These are phyloP conservation scores for Alcis repandata DNA, from an alignment of 2,888 invertebrate genomes.

Conservation along the genomic window DNA sequence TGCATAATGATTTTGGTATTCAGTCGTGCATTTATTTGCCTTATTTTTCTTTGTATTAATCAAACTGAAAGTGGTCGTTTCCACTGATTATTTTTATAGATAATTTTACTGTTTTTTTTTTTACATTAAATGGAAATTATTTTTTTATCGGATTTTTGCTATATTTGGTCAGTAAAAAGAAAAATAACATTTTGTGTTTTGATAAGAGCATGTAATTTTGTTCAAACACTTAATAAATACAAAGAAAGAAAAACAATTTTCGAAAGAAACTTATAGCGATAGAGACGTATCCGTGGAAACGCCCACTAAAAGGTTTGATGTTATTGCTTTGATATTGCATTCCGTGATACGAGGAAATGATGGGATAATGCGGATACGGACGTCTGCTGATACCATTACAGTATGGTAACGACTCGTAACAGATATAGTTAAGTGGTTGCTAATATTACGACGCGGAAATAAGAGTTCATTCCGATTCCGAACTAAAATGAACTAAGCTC, in stretches of 20 bases:
- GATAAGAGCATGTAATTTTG: too few species aligned
- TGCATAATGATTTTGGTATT: background rate
- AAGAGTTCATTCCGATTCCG: background rate
- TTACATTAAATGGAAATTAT: too few species aligned
- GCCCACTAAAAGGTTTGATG: background rate
- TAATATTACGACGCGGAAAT: slow-evolving; percentile 38
- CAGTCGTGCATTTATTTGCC: slow-evolving; percentile 19
- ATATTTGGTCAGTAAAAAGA: too few species aligned
- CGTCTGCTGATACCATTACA: slow-evolving; percentile 41
- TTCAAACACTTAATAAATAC: too few species aligned
- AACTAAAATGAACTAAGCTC: background rate
- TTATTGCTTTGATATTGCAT: slow-evolving; percentile 20
- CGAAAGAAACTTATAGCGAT: background rate
- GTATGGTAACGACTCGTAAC: slow-evolving; percentile 55
- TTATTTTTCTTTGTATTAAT: background rate
- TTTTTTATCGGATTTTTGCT: too few species aligned
- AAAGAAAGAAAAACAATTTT: too few species aligned
- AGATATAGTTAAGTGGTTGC: slow-evolving; percentile 50
- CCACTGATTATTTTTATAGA: background rate
- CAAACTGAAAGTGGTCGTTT: background rate
- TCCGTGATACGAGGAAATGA: slow-evolving; percentile 20
- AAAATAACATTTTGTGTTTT: too few species aligned
- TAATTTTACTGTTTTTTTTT: too few species aligned
- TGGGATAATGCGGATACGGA: slow-evolving; percentile 5
- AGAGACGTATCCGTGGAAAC: background rate